A percentile compares a stretch with the other conserved stretches of the same genome.
These are phyloP conservation scores for Coracopsis vasa DNA, from an alignment of 2,113 vertebrate genomes.

Conservation along the genomic window DNA sequence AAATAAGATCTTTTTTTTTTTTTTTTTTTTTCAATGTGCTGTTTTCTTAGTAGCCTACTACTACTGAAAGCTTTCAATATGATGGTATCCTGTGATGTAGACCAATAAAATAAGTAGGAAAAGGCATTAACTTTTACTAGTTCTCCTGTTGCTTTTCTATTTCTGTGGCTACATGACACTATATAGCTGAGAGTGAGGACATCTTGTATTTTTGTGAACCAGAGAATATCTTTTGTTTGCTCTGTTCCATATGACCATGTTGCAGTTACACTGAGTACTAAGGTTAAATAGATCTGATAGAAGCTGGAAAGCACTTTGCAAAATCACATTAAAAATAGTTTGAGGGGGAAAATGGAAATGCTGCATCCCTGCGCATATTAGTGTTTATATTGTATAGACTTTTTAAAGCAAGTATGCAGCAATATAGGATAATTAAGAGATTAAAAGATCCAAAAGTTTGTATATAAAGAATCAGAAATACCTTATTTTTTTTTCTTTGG, in stretches of 20 bases:
- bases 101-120: conserved; percentile 36
- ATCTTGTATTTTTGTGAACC: not conserved
- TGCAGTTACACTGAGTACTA: not conserved
- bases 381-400: not conserved
- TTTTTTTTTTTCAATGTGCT: not conserved
- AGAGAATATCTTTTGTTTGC: not conserved
- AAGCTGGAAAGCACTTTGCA: not conserved
- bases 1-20: not conserved
- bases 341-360: not conserved
- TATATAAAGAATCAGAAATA: not conserved
- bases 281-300: not conserved
- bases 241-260: not conserved
- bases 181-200: not conserved
- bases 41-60: not conserved
- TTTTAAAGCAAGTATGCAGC: not conserved
- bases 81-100: not conserved
- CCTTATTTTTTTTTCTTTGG: not conserved
- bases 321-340: not conserved
- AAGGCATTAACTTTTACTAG: not conserved
- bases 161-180: not conserved
- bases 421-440: not conserved
- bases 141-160: not conserved
- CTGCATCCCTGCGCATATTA: not conserved
- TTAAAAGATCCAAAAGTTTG: not conserved
- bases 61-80: not conserved